Evolutionary conservation across 2,888 invertebrate species (phyloP).

Genomic region (Tipula confusa): DNA sequence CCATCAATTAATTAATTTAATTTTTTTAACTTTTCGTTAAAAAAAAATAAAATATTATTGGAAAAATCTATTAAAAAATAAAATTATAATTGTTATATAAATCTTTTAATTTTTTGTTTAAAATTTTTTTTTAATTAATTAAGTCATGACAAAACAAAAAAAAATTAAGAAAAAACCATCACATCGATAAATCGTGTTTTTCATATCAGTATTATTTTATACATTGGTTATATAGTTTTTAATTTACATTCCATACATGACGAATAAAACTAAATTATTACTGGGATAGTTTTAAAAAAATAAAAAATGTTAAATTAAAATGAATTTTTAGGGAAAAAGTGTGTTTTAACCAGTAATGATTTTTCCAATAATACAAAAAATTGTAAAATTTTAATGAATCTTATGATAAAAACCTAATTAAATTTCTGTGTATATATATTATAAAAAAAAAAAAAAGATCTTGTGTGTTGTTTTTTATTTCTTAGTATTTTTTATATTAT

Average conservation of each 20-base stretch:
- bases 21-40: neutral
- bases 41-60: neutral
- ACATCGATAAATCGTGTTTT: neutral
- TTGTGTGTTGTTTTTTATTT: conserved; percentile 26
- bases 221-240: conserved; percentile 25
- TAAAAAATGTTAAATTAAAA: neutral
- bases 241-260: conserved; percentile 25
- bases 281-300: neutral
- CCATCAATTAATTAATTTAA: conserved; percentile 60
- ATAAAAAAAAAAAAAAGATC: neutral
- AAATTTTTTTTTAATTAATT: neutral
- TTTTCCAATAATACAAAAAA: neutral
- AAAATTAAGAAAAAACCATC: neutral
- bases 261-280: neutral
- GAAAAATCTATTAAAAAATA: neutral
- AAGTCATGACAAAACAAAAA: neutral
- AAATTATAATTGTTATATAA: conserved; percentile 4
- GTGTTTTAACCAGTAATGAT: neutral
- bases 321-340: neutral
- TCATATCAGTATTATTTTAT: conserved; percentile 25
- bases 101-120: neutral
- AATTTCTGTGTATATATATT: neutral
- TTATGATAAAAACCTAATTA: neutral
- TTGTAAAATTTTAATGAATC: neutral
- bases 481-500: neutral